Evolutionary conservation across 2,113 vertebrate species (phyloP).

Genomic region (Paraplagusia blochii): DNA sequence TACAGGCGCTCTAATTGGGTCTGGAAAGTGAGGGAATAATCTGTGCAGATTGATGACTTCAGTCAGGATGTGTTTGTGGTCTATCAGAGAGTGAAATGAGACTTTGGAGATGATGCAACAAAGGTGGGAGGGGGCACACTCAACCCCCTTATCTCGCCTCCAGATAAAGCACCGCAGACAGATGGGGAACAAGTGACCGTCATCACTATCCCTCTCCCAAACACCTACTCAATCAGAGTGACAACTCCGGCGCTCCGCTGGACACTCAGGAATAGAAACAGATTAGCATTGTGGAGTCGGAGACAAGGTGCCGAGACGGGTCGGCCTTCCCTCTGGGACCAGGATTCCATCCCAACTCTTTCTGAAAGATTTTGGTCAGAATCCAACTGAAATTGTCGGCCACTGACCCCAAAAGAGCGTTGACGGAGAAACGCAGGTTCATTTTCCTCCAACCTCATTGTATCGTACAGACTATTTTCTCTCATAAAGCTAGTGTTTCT

Average conservation of each 20-base stretch:
- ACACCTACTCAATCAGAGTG: slow-evolving; percentile 68
- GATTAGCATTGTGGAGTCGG: slow-evolving; percentile 61
- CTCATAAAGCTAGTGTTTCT: no score
- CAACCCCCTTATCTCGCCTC: slow-evolving; percentile 37
- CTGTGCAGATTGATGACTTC: slow-evolving; percentile 71
- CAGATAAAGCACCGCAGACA: slow-evolving; percentile 63
- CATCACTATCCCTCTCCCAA: slow-evolving; percentile 63
- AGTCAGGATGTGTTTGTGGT: slow-evolving; percentile 67
- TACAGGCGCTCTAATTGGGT: slow-evolving; percentile 69
- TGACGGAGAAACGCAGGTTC: no score
- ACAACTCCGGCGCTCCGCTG: slow-evolving; percentile 47
- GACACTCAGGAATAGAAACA: slow-evolving; percentile 39
- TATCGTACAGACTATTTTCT: no score
- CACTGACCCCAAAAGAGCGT: no score
- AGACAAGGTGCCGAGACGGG: slow-evolving; percentile 24
- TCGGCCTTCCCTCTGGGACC: background rate
- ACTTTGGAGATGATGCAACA: slow-evolving; percentile 58
- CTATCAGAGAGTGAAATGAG: slow-evolving; percentile 79
- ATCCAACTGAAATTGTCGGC: no score
- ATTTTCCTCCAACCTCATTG: no score
- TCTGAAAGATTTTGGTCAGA: no score
- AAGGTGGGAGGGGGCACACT: slow-evolving; percentile 21
- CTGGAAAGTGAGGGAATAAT: slow-evolving; percentile 60
- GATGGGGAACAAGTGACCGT: slow-evolving; percentile 67
- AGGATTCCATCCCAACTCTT: no score